Evolutionary conservation across 1,140 invertebrate species (phyloP).

Genomic region (Cydia strobilella): DNA sequence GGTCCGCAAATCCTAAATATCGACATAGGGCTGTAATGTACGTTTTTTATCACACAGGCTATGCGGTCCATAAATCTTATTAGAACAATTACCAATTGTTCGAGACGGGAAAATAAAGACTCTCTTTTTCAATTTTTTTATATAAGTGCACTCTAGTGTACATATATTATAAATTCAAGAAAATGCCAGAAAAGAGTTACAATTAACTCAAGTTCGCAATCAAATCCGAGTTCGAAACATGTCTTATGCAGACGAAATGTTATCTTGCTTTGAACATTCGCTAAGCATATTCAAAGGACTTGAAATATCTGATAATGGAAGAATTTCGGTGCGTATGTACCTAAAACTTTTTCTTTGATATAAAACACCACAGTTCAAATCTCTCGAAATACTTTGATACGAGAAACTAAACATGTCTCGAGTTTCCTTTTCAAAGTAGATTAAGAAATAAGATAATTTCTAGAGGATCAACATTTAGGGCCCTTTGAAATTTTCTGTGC

Average conservation of each 20-base stretch:
- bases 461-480: neutral
- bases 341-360: constrained; percentile 29
- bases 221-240: constrained; percentile 4
- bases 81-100: no score
- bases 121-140: no score
- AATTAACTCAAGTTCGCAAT: neutral
- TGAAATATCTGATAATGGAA: constrained; percentile 21
- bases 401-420: constrained; percentile 3
- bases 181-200: neutral
- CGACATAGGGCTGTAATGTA: no score
- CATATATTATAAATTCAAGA: neutral
- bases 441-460: constrained; percentile 8
- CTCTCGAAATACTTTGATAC: neutral
- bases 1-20: no score
- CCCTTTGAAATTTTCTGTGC: no score
- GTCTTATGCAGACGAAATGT: neutral
- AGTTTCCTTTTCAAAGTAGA: constrained; percentile 21
- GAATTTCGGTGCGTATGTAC: constrained; percentile 6
- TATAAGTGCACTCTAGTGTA: no score
- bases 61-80: no score
- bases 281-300: constrained; percentile 23
- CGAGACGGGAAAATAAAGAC: no score
- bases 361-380: constrained; percentile 20
- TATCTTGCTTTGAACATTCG: neutral
- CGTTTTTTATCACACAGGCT: no score